Evolutionary conservation across 2,888 invertebrate species (phyloP).

Genomic region (Mantis religiosa): DNA sequence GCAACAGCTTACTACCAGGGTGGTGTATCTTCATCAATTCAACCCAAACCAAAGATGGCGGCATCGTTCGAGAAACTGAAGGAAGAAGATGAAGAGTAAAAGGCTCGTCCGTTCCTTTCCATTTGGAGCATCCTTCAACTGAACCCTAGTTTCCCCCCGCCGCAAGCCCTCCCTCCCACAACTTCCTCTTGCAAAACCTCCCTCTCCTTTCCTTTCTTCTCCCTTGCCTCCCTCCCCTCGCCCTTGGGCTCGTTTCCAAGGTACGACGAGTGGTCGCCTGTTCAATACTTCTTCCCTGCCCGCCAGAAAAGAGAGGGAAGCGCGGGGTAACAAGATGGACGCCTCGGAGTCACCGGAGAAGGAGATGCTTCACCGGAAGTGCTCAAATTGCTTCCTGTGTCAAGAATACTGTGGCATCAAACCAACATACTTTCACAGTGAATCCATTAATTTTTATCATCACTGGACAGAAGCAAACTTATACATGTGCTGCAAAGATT

Average conservation of each 20-base stretch:
- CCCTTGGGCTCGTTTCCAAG: conserved; percentile 8
- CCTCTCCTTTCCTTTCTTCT: conserved; percentile 5
- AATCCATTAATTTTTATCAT: background rate
- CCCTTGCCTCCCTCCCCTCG: background rate
- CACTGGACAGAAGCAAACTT: background rate
- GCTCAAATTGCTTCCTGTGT: background rate
- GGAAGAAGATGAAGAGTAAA: conserved; percentile 11
- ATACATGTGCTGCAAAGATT: background rate
- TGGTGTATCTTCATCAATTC: conserved; percentile 9
- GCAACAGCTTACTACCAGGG: background rate
- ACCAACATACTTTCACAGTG: background rate
- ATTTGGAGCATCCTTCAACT: conserved; percentile 6
- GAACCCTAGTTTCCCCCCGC: background rate
- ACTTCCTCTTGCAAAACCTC: conserved; percentile 6
- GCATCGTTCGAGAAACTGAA: background rate
- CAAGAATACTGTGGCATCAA: background rate
- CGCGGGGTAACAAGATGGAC: conserved; percentile 26
- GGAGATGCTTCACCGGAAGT: background rate
- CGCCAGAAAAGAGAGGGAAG: conserved; percentile 16
- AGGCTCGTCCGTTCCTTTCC: conserved; percentile 22
- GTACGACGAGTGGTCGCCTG: conserved; percentile 17
- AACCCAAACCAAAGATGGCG: conserved; percentile 16
- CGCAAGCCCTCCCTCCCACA: background rate
- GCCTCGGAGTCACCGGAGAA: conserved; percentile 6
- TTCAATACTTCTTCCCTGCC: conserved; percentile 29